phyloP scores from a whole-genome alignment of 1,140 invertebrate species.

The Cardiocondyla obscurior region DNA sequence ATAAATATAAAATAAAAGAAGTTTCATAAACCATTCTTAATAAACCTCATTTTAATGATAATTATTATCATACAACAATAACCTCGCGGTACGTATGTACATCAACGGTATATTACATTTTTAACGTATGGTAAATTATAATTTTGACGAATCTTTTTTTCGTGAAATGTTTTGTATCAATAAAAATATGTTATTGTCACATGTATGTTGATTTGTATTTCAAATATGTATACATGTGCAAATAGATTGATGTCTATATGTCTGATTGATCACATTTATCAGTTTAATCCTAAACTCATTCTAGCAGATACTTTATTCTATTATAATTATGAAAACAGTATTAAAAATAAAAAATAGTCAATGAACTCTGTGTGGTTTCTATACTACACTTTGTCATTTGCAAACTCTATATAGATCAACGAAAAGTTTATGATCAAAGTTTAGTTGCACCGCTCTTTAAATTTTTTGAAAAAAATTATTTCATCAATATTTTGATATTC shows the following conservation, averaged over 20 bases:
- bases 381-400: constrained; percentile 4
- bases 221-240: constrained; percentile 42
- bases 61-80: constrained; percentile 82
- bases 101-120: constrained; percentile 82
- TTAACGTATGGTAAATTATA: constrained; percentile 44
- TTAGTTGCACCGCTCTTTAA: not conserved
- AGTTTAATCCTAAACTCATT: constrained; percentile 35
- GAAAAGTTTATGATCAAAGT: constrained; percentile 18
- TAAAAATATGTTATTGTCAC: constrained; percentile 73
- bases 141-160: constrained; percentile 49
- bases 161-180: constrained; percentile 48
- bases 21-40: constrained; percentile 36
- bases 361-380: constrained; percentile 37
- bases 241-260: constrained; percentile 31
- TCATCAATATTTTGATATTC: constrained; percentile 41
- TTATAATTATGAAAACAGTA: constrained; percentile 67
- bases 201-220: constrained; percentile 23
- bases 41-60: constrained; percentile 77
- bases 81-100: constrained; percentile 81
- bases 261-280: constrained; percentile 60
- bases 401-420: constrained; percentile 25
- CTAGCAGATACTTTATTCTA: constrained; percentile 59
- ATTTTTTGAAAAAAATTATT: not conserved
- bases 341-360: constrained; percentile 73
- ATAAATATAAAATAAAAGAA: not conserved